Evolutionary conservation across 1,140 invertebrate genomes (phyloP).

Genomic region (Antheraea pernyi): DNA sequence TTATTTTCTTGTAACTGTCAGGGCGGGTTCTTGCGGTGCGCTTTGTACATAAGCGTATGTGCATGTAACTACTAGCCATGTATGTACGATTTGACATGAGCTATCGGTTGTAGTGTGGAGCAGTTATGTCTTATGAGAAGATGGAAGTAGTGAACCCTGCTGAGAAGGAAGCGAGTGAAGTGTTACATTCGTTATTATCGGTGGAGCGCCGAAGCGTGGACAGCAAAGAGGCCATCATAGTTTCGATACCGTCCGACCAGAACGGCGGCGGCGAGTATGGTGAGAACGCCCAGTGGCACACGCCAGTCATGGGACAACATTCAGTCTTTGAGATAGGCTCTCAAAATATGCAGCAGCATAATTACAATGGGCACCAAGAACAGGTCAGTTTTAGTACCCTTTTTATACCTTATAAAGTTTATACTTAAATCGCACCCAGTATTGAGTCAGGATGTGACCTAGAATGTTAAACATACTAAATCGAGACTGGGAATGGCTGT

Average conservation of each 20-base stretch:
- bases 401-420: neutral
- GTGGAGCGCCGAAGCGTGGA: constrained; percentile 80
- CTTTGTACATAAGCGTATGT: constrained; percentile 75
- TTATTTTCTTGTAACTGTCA: constrained; percentile 50
- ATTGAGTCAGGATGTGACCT: too few species aligned
- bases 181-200: constrained; percentile 82
- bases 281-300: constrained; percentile 80
- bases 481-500: too few species aligned
- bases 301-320: constrained; percentile 79
- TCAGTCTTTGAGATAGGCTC: constrained; percentile 71
- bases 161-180: constrained; percentile 84
- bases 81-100: constrained; percentile 74
- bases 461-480: too few species aligned
- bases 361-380: constrained; percentile 71
- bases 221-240: constrained; percentile 79
- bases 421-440: too few species aligned
- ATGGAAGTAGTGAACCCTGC: constrained; percentile 78
- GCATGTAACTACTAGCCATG: constrained; percentile 20
- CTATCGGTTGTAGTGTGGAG: constrained; percentile 68
- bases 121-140: constrained; percentile 76
- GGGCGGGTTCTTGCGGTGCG: constrained; percentile 57
- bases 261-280: constrained; percentile 73
- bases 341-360: constrained; percentile 71
- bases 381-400: constrained; percentile 44
- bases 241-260: constrained; percentile 69